phyloP scores from a whole-genome alignment of 2,888 invertebrate species.

The Agapostemon virescens region DNA sequence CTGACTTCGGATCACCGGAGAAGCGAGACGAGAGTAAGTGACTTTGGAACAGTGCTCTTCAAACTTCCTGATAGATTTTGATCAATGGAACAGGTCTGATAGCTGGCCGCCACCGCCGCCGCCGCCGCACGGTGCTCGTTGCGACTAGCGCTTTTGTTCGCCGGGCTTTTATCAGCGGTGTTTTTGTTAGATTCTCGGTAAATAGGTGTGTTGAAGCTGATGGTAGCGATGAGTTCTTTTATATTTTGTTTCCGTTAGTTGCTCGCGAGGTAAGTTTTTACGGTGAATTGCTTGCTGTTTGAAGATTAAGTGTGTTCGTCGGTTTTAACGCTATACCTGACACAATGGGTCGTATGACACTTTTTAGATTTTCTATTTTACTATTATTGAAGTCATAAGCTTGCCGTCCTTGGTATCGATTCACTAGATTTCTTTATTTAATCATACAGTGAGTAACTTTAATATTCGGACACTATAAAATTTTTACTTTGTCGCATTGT shows the following conservation, averaged over 20 bases:
- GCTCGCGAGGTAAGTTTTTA: not conserved
- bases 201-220: constrained; percentile 5
- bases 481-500: too few species aligned
- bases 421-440: too few species aligned
- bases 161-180: constrained; percentile 1
- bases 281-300: not conserved
- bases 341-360: too few species aligned
- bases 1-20: not conserved
- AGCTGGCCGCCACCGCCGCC: not conserved
- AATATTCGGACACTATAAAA: too few species aligned
- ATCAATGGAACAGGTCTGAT: not conserved
- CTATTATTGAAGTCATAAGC: too few species aligned
- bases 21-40: not conserved
- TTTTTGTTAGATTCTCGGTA: not conserved
- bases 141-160: not conserved
- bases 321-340: not conserved
- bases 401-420: too few species aligned
- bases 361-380: too few species aligned
- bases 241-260: not conserved
- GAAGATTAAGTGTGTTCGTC: not conserved
- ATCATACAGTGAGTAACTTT: too few species aligned
- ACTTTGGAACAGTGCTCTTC: not conserved
- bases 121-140: not conserved
- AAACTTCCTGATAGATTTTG: constrained; percentile 1
- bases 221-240: not conserved